Conservation (phyloP, 1,140 invertebrate genomes). For the Diorhabda elongata region DNA sequence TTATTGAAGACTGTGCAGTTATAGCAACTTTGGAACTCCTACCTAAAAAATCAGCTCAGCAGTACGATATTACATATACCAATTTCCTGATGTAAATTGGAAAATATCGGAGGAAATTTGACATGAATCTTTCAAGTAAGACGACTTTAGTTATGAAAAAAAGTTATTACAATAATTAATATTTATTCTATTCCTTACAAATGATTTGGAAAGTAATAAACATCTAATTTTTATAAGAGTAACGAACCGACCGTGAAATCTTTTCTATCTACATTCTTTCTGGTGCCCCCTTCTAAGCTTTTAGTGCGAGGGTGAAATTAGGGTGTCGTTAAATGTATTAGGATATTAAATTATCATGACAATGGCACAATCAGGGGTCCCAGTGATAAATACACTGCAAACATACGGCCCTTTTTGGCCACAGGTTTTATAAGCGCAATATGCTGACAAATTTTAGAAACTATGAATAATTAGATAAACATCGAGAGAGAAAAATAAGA, state of each 20-base stretch:
- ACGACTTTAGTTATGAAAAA: too few relatives aligned
- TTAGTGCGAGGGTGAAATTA: slow-evolving; percentile 41
- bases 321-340: slow-evolving; percentile 50
- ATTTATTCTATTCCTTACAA: too few relatives aligned
- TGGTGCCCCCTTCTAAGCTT: slow-evolving; percentile 8
- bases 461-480: slow-evolving; percentile 47
- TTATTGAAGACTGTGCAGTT: too few relatives aligned
- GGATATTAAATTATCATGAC: slow-evolving; percentile 51
- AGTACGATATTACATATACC: too few relatives aligned
- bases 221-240: not conserved
- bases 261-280: not conserved
- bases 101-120: too few relatives aligned
- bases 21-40: too few relatives aligned
- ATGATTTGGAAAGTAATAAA: too few relatives aligned
- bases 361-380: slow-evolving; percentile 46
- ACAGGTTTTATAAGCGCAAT: slow-evolving; percentile 47
- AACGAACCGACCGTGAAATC: slow-evolving; percentile 8
- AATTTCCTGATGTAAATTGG: too few relatives aligned
- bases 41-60: too few relatives aligned
- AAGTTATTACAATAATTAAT: too few relatives aligned
- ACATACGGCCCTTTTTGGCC: slow-evolving; percentile 47
- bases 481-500: slow-evolving; percentile 10
- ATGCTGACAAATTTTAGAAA: slow-evolving; percentile 45
- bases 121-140: too few relatives aligned
- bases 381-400: slow-evolving; percentile 47